Base-by-base conservation (phyloP, 2,888 invertebrate genomes). In the Synanthedon formicaeformis region DNA sequence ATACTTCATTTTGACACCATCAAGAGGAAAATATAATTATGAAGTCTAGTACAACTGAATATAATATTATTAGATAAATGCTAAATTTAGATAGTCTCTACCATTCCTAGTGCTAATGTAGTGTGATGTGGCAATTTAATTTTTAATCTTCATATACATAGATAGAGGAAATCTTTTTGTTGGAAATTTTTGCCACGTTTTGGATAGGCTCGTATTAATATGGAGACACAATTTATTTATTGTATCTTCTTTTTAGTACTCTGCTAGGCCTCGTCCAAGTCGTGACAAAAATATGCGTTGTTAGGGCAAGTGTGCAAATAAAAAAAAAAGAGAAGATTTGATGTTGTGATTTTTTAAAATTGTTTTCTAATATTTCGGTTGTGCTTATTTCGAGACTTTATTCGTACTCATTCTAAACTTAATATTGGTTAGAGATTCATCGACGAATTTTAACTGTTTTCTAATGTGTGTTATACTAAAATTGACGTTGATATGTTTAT, bases 251-350 rank as follows among this genome's bases (percentile, higher is more conserved):
- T 45, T 45, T 45, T 45, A 45, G 45, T 45, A n/a, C 45, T 45
- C 4, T 45, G 45, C 45, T 6, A 45, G 41, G 8, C 6, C 6
- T 45, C 14, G 13, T 45, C 13, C 45, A n/a, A 45, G 10, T 14
- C 14, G 14, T 45, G 13, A 14, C 45, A 45, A 45, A 45, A 11
- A 6, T 14, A 45, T 45, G 23, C 49, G 49, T 51, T 51, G 16
- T 49, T 12, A 49, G 54, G 69, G 71, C 68, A 67, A 74, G 74
- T 75, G 72, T 77, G 75, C 72, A 68, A 68, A 54, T 11, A 54
- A 60, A 60, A 59, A 52, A 60, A 59, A 59, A 23, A 23, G 23
- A 34, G 27, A 34, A 34, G 34, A 34, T 8, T 61, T 54, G 56
- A 64, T 56, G 67, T 70, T 70, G 66, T 69, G 64, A 67, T 66